A percentile compares a stretch with the other conserved stretches of the same genome.
phyloP scores from a whole-genome alignment of 2,888 invertebrate species.

The Petrolisthes cinctipes region DNA sequence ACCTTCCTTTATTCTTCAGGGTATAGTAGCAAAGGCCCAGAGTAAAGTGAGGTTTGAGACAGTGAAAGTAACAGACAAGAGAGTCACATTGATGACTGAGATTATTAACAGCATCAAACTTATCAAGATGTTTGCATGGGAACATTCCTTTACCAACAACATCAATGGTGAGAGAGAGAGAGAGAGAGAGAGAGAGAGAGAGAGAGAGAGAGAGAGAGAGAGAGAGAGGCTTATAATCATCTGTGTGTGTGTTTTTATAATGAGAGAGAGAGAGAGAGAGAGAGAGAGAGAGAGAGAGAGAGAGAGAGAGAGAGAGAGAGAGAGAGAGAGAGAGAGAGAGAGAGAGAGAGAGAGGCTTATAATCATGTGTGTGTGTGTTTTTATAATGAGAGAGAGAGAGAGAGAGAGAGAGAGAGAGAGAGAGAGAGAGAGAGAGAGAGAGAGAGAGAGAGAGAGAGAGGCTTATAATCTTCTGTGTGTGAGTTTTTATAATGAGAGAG shows the following conservation, averaged over 20 bases:
- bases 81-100: constrained; percentile 72
- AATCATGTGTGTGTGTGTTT: too few relatives aligned
- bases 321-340: not conserved
- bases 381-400: not conserved
- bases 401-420: not conserved
- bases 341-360: not conserved
- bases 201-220: not conserved
- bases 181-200: not conserved
- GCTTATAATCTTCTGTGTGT: too few relatives aligned
- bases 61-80: constrained; percentile 68
- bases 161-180: constrained; percentile 65
- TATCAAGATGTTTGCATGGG: constrained; percentile 75
- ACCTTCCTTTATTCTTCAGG: constrained; percentile 66
- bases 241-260: too few relatives aligned
- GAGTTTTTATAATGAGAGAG: not conserved
- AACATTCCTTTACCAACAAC: constrained; percentile 72
- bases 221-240: not conserved
- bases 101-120: constrained; percentile 73
- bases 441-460: not conserved
- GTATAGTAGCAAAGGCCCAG: constrained; percentile 68
- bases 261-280: not conserved
- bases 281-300: not conserved
- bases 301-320: not conserved
- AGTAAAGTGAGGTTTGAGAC: constrained; percentile 68
- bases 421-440: not conserved